Evolutionary conservation across 2,113 vertebrate species (phyloP).

Genomic region (Bubo blakistoni): DNA sequence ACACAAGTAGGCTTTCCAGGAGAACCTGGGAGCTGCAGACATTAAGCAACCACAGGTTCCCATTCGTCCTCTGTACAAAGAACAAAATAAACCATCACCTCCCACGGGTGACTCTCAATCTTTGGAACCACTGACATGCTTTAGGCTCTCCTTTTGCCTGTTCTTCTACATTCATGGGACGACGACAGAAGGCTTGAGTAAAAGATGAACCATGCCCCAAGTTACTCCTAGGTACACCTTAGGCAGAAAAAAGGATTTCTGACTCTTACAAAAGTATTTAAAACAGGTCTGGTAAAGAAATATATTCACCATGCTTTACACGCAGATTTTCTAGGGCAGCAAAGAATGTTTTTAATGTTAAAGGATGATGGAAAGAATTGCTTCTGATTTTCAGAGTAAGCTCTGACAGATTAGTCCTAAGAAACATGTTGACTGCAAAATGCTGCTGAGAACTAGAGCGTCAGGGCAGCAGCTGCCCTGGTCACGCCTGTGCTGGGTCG

Average conservation of each 20-base stretch:
- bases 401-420: not conserved
- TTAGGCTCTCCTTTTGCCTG: not conserved
- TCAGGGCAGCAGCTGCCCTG: not conserved
- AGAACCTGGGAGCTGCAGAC: not conserved
- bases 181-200: not conserved
- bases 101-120: fast-evolving
- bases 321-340: not conserved
- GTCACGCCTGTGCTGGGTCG: not conserved
- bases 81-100: not conserved
- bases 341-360: not conserved
- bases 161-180: fast-evolving
- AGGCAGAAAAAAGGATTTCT: not conserved
- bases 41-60: not conserved
- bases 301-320: not conserved
- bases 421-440: fast-evolving
- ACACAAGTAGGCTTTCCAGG: not conserved
- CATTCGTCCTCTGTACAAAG: not conserved
- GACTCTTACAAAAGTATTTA: not conserved
- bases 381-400: not conserved
- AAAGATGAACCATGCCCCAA: not conserved
- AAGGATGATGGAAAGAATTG: not conserved
- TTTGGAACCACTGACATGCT: fast-evolving
- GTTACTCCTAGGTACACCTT: not conserved
- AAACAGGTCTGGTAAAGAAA: not conserved
- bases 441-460: not conserved